Conservation (phyloP, 2,113 vertebrate species). For the Hemiscyllium ocellatum region DNA sequence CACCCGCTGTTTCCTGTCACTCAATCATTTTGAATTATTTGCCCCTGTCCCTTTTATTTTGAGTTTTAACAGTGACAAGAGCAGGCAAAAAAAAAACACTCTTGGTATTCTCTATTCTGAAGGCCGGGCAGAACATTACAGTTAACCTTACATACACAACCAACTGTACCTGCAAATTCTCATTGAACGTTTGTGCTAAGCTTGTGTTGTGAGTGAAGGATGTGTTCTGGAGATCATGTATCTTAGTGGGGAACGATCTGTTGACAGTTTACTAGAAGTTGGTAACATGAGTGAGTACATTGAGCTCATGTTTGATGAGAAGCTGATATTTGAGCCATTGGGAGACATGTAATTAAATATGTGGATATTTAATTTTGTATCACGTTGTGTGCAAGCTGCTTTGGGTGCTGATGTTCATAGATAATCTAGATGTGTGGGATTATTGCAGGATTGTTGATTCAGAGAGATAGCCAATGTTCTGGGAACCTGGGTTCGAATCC, state of each 20-base stretch:
- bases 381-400: neutral
- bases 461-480: no score
- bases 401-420: neutral
- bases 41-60: no score
- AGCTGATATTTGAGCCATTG: neutral
- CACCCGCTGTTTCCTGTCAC: no score
- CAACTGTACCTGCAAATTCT: neutral
- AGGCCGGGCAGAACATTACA: neutral
- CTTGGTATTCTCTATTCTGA: neutral
- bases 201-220: neutral
- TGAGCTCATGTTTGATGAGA: neutral
- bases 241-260: neutral
- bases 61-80: no score
- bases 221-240: neutral
- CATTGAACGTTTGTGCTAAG: neutral
- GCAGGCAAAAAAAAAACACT: no score
- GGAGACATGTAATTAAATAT: neutral
- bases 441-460: no score
- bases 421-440: no score
- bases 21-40: no score
- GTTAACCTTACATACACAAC: neutral
- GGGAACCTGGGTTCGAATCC: no score
- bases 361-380: neutral
- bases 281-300: neutral
- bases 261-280: neutral